Evolutionary conservation across 2,888 invertebrate genomes (phyloP).

Genomic region (Melinopterus prodromus): DNA sequence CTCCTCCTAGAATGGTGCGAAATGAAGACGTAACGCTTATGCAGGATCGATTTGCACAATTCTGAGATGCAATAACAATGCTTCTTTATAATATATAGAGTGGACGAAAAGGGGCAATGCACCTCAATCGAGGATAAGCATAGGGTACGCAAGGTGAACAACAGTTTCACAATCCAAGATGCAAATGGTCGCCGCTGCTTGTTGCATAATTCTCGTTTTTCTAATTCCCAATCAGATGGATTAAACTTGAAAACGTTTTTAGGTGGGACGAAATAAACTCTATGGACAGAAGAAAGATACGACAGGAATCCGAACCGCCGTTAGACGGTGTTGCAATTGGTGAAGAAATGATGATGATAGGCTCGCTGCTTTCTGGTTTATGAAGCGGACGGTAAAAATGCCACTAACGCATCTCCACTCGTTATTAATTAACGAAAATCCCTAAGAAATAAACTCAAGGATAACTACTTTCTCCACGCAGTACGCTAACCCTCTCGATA

Average conservation of each 20-base stretch:
- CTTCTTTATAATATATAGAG: no score
- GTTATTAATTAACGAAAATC: not conserved
- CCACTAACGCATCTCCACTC: not conserved
- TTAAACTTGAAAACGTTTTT: not conserved
- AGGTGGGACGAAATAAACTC: not conserved
- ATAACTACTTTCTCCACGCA: not conserved
- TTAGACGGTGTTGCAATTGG: not conserved
- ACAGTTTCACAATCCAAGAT: not conserved
- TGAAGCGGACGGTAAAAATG: not conserved
- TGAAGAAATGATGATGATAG: not conserved
- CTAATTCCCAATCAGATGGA: not conserved
- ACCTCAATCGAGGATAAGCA: not conserved
- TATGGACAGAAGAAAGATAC: not conserved
- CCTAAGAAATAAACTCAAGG: not conserved
- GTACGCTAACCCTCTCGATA: not conserved
- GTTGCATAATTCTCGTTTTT: not conserved
- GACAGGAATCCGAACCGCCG: not conserved
- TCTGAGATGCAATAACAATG: no score
- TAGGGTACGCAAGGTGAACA: not conserved
- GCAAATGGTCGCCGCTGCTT: not conserved
- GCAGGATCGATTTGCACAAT: not conserved
- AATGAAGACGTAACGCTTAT: no score
- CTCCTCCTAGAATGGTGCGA: no score
- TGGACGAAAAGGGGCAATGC: not conserved
- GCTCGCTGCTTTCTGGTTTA: not conserved